phyloP scores from a whole-genome alignment of 1,140 invertebrate genomes.

The Pectinophora gossypiella region DNA sequence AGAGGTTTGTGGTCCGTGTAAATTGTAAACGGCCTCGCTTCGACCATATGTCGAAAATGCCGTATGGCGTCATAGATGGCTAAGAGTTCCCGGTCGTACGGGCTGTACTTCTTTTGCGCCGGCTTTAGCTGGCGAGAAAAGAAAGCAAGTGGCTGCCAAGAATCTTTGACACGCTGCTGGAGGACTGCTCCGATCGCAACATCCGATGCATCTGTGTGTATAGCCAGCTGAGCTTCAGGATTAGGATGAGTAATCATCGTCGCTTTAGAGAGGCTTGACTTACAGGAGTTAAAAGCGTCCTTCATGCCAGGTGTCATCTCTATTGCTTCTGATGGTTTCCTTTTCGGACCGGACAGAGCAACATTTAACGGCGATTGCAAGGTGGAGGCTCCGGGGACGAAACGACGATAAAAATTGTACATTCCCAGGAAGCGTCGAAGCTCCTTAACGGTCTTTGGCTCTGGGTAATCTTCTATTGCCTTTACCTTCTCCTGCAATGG shows the following conservation, averaged over 20 bases:
- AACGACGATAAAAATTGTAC: no score
- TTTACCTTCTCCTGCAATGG: slow-evolving; percentile 1
- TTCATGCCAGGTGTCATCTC: background rate
- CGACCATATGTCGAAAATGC: slow-evolving; percentile 50
- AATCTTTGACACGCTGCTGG: slow-evolving; percentile 12
- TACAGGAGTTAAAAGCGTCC: background rate
- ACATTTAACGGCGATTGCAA: slow-evolving; percentile 1
- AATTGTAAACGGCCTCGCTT: slow-evolving; percentile 41
- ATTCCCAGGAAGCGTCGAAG: background rate
- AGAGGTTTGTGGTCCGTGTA: slow-evolving; percentile 59
- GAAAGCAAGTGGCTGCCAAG: slow-evolving; percentile 18
- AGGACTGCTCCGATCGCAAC: slow-evolving; percentile 1
- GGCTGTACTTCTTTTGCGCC: slow-evolving; percentile 32
- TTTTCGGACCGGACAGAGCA: background rate
- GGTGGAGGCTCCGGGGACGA: background rate
- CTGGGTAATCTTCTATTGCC: background rate
- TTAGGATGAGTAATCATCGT: background rate
- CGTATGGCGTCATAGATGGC: slow-evolving; percentile 51
- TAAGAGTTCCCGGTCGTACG: slow-evolving; percentile 64
- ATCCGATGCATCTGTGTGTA: slow-evolving; percentile 2
- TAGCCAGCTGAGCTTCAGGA: background rate
- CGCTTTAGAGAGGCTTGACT: background rate
- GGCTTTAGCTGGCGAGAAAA: slow-evolving; percentile 25
- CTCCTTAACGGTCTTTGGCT: background rate
- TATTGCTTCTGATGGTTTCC: background rate